Conservation (phyloP, 2,797 vertebrate species). For the Liasis olivaceus region DNA sequence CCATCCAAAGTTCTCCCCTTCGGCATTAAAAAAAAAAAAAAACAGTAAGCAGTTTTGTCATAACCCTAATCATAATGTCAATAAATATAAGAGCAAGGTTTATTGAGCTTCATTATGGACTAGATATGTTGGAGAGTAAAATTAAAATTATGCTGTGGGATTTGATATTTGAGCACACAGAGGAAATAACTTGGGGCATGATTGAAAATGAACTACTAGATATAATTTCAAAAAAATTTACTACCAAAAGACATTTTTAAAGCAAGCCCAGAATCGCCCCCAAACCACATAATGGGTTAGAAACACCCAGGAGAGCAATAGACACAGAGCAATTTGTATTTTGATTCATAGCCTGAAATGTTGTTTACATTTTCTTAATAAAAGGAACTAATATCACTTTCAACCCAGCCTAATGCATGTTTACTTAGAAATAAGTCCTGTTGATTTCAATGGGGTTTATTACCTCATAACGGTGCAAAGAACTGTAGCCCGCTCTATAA, state of each 20-base stretch:
- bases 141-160: constrained; percentile 58
- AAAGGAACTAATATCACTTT: neutral
- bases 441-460: neutral
- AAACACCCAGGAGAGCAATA: neutral
- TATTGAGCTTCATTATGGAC: constrained; percentile 41
- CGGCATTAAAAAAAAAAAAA: neutral
- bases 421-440: neutral
- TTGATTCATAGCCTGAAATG: neutral
- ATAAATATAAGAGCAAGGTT: constrained; percentile 11
- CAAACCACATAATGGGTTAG: neutral
- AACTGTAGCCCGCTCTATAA: neutral
- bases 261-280: neutral
- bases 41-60: neutral
- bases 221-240: constrained; percentile 47
- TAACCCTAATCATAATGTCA: constrained; percentile 10
- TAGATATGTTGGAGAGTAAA: constrained; percentile 51
- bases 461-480: neutral
- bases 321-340: neutral
- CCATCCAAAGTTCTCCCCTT: neutral
- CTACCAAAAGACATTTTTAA: constrained; percentile 17
- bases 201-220: neutral
- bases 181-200: constrained; percentile 42
- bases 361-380: neutral
- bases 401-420: neutral
- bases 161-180: constrained; percentile 40